These are phyloP conservation scores for Serranus cabrilla DNA, from an alignment of 2,797 vertebrate genomes.

Conservation along the genomic window DNA sequence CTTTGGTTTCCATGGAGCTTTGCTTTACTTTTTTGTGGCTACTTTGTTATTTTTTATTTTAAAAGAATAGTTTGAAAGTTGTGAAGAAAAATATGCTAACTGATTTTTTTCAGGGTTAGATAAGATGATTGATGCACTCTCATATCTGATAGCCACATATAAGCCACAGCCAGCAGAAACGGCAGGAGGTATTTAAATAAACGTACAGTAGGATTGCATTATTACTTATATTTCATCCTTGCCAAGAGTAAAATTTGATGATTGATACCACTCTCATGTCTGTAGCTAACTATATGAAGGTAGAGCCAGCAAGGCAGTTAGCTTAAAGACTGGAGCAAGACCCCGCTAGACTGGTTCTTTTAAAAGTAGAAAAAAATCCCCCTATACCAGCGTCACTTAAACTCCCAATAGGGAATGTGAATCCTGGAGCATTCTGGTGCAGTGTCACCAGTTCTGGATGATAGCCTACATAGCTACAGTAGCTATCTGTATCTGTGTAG, in stretches of 20 bases:
- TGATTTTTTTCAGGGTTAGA: not conserved
- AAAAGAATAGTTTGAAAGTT: not conserved
- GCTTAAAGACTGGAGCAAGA: not conserved
- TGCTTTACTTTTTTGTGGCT: not conserved
- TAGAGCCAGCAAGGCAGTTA: not conserved
- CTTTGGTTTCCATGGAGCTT: not conserved
- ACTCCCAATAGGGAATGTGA: not conserved
- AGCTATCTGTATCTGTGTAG: too few species aligned
- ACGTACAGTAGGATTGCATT: not conserved
- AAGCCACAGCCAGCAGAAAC: not conserved
- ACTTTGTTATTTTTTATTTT: not conserved
- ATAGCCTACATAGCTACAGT: too few species aligned
- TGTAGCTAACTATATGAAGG: not conserved
- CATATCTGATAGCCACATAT: not conserved
- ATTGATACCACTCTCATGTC: not conserved
- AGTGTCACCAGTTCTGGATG: too few species aligned
- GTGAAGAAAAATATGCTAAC: not conserved
- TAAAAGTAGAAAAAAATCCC: too few species aligned
- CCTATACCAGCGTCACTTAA: not conserved
- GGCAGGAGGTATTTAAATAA: not conserved
- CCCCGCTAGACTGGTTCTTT: too few species aligned
- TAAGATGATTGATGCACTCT: not conserved
- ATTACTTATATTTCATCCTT: not conserved
- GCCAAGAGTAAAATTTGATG: not conserved
- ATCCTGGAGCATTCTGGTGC: too few species aligned